Percentiles rank a stretch among this genome's conserved stretches.
phyloP scores from a whole-genome alignment of 2,113 vertebrate genomes.

The Myiozetetes cayanensis region DNA sequence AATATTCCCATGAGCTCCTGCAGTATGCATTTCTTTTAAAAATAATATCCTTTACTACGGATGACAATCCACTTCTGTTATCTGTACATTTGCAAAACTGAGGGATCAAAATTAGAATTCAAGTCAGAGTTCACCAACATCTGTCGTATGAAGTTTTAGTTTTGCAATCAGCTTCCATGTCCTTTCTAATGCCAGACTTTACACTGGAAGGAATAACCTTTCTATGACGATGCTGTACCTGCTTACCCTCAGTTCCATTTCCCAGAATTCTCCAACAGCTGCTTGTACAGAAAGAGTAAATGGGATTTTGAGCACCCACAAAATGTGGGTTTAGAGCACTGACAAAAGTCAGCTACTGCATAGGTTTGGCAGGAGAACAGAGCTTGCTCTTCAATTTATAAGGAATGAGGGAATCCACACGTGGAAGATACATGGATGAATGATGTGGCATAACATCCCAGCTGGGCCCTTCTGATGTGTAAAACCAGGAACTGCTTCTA shows the following conservation, averaged over 20 bases:
- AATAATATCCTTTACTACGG: background rate
- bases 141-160: background rate
- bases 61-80: background rate
- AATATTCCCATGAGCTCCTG: background rate
- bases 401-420: background rate
- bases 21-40: background rate
- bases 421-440: background rate
- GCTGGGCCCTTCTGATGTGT: background rate
- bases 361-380: background rate
- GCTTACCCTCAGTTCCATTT: background rate
- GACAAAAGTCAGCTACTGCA: background rate
- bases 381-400: background rate
- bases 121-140: background rate
- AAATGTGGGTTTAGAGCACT: background rate
- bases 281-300: background rate
- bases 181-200: background rate
- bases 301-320: background rate
- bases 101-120: background rate
- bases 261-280: background rate
- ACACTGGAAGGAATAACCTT: background rate
- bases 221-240: background rate
- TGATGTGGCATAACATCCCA: background rate
- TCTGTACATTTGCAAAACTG: background rate
- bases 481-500: background rate
- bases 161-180: rapidly evolving